phyloP scores from a whole-genome alignment of 2,113 vertebrate species.

The Ivindomyrus marchei region DNA sequence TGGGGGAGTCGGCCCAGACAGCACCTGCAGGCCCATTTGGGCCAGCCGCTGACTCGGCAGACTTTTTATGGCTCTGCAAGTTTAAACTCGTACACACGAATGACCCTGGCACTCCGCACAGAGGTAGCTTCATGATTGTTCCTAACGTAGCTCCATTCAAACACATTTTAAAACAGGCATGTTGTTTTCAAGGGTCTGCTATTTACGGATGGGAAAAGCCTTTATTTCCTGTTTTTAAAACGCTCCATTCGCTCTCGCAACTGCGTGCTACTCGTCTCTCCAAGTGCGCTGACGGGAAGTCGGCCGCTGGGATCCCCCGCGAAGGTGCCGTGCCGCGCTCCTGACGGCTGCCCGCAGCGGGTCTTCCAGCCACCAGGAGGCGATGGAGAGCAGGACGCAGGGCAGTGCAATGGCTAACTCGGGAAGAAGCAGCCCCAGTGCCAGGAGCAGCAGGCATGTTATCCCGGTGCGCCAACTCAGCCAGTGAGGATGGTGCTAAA shows the following conservation, averaged over 20 bases:
- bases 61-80: neutral
- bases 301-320: neutral
- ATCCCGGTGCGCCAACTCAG: neutral
- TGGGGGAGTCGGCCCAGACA: neutral
- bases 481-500: neutral
- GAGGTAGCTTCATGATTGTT: neutral
- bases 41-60: neutral
- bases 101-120: neutral
- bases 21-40: neutral
- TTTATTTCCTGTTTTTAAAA: neutral
- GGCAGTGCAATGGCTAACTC: slow-evolving; percentile 29
- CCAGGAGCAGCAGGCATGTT: slow-evolving; percentile 27
- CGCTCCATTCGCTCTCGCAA: neutral
- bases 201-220: neutral
- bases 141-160: neutral
- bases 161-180: neutral
- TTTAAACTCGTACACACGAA: neutral
- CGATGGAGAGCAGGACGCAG: slow-evolving; percentile 34
- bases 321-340: neutral
- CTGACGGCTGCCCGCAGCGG: neutral
- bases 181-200: neutral
- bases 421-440: slow-evolving; percentile 22
- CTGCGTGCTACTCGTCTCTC: neutral
- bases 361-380: slow-evolving; percentile 22
- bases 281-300: neutral